phyloP scores from a whole-genome alignment of 2,888 invertebrate species.

The Automeris io region DNA sequence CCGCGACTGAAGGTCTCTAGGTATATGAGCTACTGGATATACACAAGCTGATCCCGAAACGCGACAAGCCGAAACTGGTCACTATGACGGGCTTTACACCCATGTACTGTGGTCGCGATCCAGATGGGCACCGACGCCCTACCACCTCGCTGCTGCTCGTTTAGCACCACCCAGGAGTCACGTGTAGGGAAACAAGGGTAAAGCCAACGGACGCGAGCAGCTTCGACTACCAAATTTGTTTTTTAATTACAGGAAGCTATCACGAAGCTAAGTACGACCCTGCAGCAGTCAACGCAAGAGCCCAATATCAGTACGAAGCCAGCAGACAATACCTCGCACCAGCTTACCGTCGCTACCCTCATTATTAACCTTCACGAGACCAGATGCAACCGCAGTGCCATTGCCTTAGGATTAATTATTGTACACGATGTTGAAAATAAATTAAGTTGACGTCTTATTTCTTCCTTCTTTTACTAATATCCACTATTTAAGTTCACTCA shows the following conservation, averaged over 20 bases:
- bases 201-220: no score
- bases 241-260: slow-evolving; percentile 53
- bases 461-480: neutral
- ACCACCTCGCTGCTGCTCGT: no score
- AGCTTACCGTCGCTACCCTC: slow-evolving; percentile 32
- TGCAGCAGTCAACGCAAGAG: slow-evolving; percentile 42
- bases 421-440: slow-evolving; percentile 5
- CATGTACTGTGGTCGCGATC: no score
- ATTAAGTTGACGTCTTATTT: neutral
- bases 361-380: slow-evolving; percentile 17
- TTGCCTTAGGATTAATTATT: neutral
- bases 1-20: no score
- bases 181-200: no score
- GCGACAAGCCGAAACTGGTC: no score
- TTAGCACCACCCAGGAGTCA: no score
- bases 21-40: no score
- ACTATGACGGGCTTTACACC: no score
- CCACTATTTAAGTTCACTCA: neutral
- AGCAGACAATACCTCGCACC: slow-evolving; percentile 32
- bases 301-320: slow-evolving; percentile 26
- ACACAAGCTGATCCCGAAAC: no score
- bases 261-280: slow-evolving; percentile 48
- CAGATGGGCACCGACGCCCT: no score
- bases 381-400: slow-evolving; percentile 1
- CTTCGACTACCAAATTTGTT: no score